phyloP scores from a whole-genome alignment of 2,797 vertebrate species.

The Microchirus variegatus region DNA sequence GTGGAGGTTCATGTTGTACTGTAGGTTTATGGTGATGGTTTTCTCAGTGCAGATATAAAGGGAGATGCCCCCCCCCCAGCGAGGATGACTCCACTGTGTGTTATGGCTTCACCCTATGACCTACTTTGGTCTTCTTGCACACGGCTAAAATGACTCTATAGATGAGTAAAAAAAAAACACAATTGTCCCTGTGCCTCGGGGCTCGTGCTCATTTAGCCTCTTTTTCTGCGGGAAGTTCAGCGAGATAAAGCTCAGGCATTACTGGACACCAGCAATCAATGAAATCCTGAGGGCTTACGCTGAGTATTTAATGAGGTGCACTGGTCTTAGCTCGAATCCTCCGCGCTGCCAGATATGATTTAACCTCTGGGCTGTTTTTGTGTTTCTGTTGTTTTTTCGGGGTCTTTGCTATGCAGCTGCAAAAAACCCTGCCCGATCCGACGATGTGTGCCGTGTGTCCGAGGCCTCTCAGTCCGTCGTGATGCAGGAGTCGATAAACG shows the following conservation, averaged over 20 bases:
- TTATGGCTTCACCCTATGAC: constrained; percentile 59
- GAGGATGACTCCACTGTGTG: constrained; percentile 56
- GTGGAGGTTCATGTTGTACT: constrained; percentile 11
- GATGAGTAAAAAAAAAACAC: constrained; percentile 37
- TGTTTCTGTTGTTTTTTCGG: constrained; percentile 32
- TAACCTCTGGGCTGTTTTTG: constrained; percentile 50
- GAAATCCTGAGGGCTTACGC: constrained; percentile 73
- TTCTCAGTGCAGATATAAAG: constrained; percentile 26
- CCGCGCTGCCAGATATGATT: constrained; percentile 24
- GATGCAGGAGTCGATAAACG: constrained; percentile 67
- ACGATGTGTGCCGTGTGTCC: no score
- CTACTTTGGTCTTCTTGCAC: constrained; percentile 45
- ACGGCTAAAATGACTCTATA: constrained; percentile 52
- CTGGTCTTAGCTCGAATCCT: constrained; percentile 48
- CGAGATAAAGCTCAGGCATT: constrained; percentile 59
- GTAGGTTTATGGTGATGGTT: constrained; percentile 15
- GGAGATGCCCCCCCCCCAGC: constrained; percentile 41
- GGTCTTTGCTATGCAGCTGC: constrained; percentile 31
- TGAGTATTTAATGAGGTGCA: constrained; percentile 71
- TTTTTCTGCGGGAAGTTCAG: constrained; percentile 9
- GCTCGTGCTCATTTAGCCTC: constrained; percentile 38
- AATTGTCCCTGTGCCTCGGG: constrained; percentile 29
- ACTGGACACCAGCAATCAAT: constrained; percentile 75
- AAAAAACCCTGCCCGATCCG: constrained; percentile 40
- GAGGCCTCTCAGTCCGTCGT: constrained; percentile 54